Base-by-base conservation (phyloP, 1,140 invertebrate genomes). In the Acyrthosiphon pisum region DNA sequence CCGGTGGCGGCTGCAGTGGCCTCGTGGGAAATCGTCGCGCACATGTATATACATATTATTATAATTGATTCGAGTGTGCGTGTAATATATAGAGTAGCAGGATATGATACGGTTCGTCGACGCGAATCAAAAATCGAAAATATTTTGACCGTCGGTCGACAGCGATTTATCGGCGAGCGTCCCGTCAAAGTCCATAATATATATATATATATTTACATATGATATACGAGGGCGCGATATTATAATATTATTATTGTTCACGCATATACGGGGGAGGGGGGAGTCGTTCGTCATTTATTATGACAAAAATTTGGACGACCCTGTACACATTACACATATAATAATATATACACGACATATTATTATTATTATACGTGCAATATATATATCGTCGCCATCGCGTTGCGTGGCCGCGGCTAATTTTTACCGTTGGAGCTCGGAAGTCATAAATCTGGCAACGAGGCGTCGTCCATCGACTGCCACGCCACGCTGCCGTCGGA, bases 391-490 rank as follows among this genome's bases (percentile, higher is more conserved):
- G 48, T 48, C 46, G 30, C 1, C 11, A 35, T 8, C 46, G 46
- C 68, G n/a, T 48, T 30, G 46, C 22, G 46, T 48, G 91, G 53
- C 41, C 60, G 26, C 53, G 60, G 90, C 46, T 92, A 92, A 92
- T 92, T 92, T 92, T 92, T 50, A 37, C 46, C 44, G 44, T 76
- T n/a, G 30, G 68, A 76, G 56, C 26, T 35, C 91, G 91, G 91
- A 86, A 86, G 91, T 93, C 91, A 53, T 93, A 86, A 93, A 93
- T 93, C 89, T 68, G 89, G 53, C 53, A 68, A 68, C 89, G 37
- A 26, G 23, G 50, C 44, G 44, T 41, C 11, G 86, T 41, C 46
- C 41, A 30, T 88, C 86, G 30, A n/a, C 44, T 30, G 41, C 84
- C 41, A 41, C 41, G 8, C 60, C 68, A 35, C 50, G 14, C 50